Base-by-base conservation (phyloP, 1,140 invertebrate genomes). In the Tetragonula clypearis region DNA sequence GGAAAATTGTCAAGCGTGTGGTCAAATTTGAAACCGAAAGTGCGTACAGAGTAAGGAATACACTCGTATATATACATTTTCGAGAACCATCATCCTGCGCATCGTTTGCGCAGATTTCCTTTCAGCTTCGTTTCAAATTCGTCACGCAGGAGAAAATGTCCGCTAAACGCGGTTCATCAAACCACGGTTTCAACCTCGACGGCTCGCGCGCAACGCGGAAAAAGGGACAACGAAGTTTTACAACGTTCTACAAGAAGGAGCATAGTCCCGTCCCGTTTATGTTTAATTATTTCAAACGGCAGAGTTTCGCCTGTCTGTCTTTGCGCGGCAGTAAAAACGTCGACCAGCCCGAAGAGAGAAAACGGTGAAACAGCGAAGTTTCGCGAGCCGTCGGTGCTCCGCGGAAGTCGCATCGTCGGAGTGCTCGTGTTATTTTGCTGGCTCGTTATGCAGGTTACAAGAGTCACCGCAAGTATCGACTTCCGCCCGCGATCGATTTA, bases 401-500 rank as follows among this genome's bases (percentile, higher is more conserved):
- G 3, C 23, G 15, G 11, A 17, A 17, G 26, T 75, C 30, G n/a
- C 26, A 15, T n/a, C 26, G 65, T 15, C 19, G 53, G 65, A 75
- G 55, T 8, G n/a, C n/a, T n/a, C 41, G 76, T 71, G 56, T 79
- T 72, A 79, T 84, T 84, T 79, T 56, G 68, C 77, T 73, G 82
- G 77, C 82, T 84, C 76, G 82, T 84, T 84, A 84, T 84, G 56
- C 82, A 35, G 82, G 82, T 62, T 80, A 75, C 71, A 74, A 74
- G 53, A 60, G 71, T 73, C 58, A 35, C 69, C 78, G 84, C 69
- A n/a, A 80, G 79, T 81, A 80, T 85, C 84, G 84, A 79, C 82
- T 84, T 72, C 76, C 77, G 74, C 53, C 19, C 79, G 62, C 41
- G 79, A 75, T 85, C 84, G 79, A 85, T 85, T 85, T 85, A 81